A percentile compares a stretch with the other conserved stretches of the same genome.
Evolutionary conservation across 2,797 vertebrate species (phyloP).

Genomic region (Enteromius paludinosus): DNA sequence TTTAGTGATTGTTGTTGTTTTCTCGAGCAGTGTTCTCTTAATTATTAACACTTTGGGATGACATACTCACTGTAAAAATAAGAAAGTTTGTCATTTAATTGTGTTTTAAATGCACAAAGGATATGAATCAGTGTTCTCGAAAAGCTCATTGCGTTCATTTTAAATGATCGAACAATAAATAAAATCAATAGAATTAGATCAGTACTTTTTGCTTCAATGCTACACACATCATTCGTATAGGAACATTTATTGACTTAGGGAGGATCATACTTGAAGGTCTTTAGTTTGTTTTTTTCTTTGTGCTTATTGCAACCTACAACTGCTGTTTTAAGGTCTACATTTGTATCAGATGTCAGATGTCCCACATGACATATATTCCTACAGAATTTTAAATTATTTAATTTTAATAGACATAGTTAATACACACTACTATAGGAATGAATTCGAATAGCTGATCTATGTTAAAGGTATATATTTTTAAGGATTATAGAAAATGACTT

Average conservation of each 20-base stretch:
- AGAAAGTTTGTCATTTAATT: background rate
- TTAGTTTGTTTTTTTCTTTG: background rate
- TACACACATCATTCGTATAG: background rate
- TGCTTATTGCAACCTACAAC: conserved; percentile 22
- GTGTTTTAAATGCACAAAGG: background rate
- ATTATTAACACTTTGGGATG: background rate
- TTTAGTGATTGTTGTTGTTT: background rate
- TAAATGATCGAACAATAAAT: background rate
- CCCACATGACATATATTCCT: background rate
- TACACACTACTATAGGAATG: background rate
- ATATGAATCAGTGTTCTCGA: background rate
- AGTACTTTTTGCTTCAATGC: background rate
- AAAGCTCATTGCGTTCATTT: background rate
- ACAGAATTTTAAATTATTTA: conserved; percentile 9
- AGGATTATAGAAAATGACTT: background rate
- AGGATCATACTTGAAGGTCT: background rate
- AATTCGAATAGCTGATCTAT: background rate
- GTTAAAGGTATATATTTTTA: background rate
- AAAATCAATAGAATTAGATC: conserved; percentile 33
- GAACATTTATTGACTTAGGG: background rate
- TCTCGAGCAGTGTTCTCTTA: background rate
- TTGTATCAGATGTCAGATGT: conserved; percentile 24
- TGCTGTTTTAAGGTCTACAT: conserved; percentile 39
- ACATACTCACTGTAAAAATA: background rate
- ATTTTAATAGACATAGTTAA: background rate